A percentile compares a stretch with the other conserved stretches of the same genome.
These are phyloP conservation scores for Cyprinodon variegatus DNA, from an alignment of 2,113 vertebrate species.

Conservation along the genomic window DNA sequence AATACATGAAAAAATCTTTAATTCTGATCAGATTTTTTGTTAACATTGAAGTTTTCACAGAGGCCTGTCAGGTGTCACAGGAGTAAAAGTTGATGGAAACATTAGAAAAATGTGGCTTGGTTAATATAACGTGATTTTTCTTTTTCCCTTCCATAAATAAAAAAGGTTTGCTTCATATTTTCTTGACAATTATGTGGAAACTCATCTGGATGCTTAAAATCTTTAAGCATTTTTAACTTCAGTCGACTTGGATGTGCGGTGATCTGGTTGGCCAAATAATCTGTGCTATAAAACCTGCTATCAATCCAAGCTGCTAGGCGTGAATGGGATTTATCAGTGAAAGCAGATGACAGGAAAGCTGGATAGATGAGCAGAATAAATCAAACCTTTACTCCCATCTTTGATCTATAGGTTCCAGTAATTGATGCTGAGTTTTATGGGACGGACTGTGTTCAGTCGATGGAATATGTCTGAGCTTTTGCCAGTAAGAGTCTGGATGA, in stretches of 20 bases:
- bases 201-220: neutral
- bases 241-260: neutral
- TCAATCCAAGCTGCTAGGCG: conserved; percentile 21
- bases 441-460: conserved; percentile 48
- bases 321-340: conserved; percentile 9
- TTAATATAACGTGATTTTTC: neutral
- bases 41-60: conserved; percentile 15
- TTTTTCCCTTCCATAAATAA: neutral
- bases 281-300: conserved; percentile 11
- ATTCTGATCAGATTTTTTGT: neutral
- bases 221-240: conserved; percentile 3
- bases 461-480: conserved; percentile 63
- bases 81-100: neutral
- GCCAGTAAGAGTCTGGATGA: conserved; percentile 73
- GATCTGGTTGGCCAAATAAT: conserved; percentile 16
- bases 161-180: neutral
- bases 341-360: conserved; percentile 39
- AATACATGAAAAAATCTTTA: too few species aligned
- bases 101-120: neutral
- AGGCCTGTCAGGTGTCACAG: too few species aligned
- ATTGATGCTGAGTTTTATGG: conserved; percentile 70
- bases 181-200: conserved; percentile 5
- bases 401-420: conserved; percentile 67
- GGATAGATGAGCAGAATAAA: conserved; percentile 50
- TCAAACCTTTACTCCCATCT: conserved; percentile 50